Evolutionary conservation across 2,113 vertebrate species (phyloP).

Genomic region (Toxotes jaculatrix): DNA sequence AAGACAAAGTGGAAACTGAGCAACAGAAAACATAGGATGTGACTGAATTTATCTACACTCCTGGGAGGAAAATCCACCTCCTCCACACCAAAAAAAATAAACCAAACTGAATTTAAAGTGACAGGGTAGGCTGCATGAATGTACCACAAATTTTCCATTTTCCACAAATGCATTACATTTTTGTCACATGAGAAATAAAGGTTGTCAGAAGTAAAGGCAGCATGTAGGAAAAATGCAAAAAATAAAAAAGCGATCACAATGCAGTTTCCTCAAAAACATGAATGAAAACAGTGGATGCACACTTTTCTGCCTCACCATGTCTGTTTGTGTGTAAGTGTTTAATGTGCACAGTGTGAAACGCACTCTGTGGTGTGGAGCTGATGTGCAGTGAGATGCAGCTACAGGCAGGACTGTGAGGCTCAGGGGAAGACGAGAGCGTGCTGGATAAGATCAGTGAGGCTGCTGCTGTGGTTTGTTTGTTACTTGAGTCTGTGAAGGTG

Average conservation of each 20-base stretch:
- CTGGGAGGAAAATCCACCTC: neutral
- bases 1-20: neutral
- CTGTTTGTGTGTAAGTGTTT: neutral
- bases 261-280: no score
- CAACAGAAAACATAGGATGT: neutral
- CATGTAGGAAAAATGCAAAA: no score
- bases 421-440: neutral
- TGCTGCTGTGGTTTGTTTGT: neutral
- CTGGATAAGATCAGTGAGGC: conserved; percentile 27
- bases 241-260: no score
- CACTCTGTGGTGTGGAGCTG: neutral
- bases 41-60: neutral
- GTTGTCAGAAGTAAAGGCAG: neutral
- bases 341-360: neutral
- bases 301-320: neutral
- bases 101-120: neutral
- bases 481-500: neutral
- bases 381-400: conserved; percentile 4
- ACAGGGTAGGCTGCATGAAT: neutral
- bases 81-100: neutral
- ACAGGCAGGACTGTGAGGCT: neutral
- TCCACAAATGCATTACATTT: neutral
- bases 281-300: neutral
- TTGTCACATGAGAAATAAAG: neutral
- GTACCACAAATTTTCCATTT: neutral